These are phyloP conservation scores for Falco columbarius DNA, from an alignment of 2,797 vertebrate species.

Conservation along the genomic window DNA sequence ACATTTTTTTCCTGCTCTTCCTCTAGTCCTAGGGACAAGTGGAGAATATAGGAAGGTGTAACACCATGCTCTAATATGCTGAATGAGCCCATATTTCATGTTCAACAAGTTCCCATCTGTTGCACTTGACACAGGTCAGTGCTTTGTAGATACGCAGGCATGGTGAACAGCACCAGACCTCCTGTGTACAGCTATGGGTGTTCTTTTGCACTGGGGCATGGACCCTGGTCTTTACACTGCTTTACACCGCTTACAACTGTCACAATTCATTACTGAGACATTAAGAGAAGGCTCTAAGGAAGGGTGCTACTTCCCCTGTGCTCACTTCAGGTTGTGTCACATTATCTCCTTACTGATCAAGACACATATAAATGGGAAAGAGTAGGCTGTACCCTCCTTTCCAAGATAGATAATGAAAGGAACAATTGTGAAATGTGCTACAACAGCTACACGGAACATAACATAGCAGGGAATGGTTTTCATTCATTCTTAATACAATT, in stretches of 20 bases:
- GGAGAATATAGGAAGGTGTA: background rate
- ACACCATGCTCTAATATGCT: background rate
- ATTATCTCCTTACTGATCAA: background rate
- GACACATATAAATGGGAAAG: background rate
- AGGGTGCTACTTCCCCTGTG: background rate
- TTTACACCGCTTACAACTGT: background rate
- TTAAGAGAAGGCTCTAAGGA: background rate
- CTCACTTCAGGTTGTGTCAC: background rate
- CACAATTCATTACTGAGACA: background rate
- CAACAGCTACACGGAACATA: background rate
- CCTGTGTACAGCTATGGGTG: background rate
- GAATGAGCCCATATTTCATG: background rate
- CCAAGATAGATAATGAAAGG: background rate
- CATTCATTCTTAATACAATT: background rate
- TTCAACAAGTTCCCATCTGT: background rate
- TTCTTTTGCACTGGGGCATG: rapidly evolving
- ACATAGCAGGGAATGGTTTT: rapidly evolving
- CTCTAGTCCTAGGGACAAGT: background rate
- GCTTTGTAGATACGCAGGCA: background rate
- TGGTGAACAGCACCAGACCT: background rate
- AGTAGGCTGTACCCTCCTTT: background rate
- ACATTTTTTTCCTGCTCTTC: background rate
- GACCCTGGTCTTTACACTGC: background rate
- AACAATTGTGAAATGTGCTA: background rate
- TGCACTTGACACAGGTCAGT: background rate